A percentile compares a stretch with the other conserved stretches of the same genome.
Evolutionary conservation across 92 coral and sea anemone genomes (phyloP).

Genomic region (Palythoa grandis): DNA sequence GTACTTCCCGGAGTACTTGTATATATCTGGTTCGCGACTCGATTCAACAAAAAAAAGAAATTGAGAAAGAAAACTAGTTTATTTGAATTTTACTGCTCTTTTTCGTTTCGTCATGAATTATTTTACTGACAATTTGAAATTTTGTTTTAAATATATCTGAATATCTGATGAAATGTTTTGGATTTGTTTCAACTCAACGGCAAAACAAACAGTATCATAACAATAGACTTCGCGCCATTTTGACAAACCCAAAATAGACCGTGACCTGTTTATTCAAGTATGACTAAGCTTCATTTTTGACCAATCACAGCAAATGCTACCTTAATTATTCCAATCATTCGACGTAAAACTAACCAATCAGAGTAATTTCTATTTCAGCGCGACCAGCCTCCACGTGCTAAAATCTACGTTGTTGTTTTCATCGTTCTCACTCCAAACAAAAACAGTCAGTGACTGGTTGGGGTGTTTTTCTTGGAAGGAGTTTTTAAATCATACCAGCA

Average conservation of each 20-base stretch:
- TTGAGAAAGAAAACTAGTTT: too few relatives aligned
- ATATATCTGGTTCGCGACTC: too few relatives aligned
- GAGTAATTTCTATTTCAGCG: constrained; percentile 56
- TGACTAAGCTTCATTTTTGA: constrained; percentile 44
- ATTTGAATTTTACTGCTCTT: not conserved
- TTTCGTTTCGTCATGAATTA: not conserved
- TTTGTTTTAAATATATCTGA: not conserved
- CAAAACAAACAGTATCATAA: constrained; percentile 13
- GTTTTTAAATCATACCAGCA: not conserved
- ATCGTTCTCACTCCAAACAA: constrained; percentile 33
- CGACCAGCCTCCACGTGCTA: constrained; percentile 84
- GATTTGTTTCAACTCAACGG: not conserved
- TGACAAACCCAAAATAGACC: constrained; percentile 51
- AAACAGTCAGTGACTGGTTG: constrained; percentile 15
- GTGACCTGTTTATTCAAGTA: constrained; percentile 71
- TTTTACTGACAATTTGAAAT: not conserved
- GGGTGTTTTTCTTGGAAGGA: not conserved
- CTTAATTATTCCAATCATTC: constrained; percentile 57
- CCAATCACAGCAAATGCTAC: constrained; percentile 66
- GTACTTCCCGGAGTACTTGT: too few relatives aligned
- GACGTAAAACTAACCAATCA: constrained; percentile 71
- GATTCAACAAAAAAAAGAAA: too few relatives aligned
- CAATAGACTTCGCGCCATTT: constrained; percentile 46
- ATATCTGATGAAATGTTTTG: constrained; percentile 22
- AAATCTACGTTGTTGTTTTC: constrained; percentile 40